These are phyloP conservation scores for Coracias cyanogaster DNA, from an alignment of 2,797 vertebrate species.

Conservation along the genomic window DNA sequence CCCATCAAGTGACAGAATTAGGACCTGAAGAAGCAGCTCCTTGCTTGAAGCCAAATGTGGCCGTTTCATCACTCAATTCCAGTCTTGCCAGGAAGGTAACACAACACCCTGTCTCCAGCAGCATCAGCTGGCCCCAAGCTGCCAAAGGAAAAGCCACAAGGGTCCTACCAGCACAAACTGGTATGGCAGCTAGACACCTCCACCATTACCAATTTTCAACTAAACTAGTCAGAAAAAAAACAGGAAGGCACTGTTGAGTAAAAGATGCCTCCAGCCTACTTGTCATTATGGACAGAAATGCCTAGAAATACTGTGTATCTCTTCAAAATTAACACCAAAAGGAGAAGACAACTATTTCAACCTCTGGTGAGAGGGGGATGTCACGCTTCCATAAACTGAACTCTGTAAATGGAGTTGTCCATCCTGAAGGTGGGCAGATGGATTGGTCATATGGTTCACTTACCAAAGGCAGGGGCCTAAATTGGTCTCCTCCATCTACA, in stretches of 20 bases:
- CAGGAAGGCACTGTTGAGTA: background rate
- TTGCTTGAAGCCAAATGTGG: background rate
- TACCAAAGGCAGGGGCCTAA: background rate
- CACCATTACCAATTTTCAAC: background rate
- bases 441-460: slow-evolving; percentile 1
- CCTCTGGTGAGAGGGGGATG: background rate
- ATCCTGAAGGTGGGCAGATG: slow-evolving; percentile 9
- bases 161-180: background rate
- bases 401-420: background rate
- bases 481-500: background rate
- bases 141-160: background rate
- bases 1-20: background rate
- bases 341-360: background rate
- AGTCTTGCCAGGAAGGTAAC: background rate
- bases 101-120: background rate
- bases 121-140: background rate
- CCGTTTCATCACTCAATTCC: background rate
- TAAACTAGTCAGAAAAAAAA: background rate
- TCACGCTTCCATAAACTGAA: background rate
- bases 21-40: background rate
- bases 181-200: background rate
- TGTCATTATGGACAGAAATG: background rate
- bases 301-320: background rate
- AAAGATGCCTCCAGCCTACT: background rate
- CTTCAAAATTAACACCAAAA: background rate